phyloP scores from a whole-genome alignment of 2,797 vertebrate genomes.

The Vireo griseus region DNA sequence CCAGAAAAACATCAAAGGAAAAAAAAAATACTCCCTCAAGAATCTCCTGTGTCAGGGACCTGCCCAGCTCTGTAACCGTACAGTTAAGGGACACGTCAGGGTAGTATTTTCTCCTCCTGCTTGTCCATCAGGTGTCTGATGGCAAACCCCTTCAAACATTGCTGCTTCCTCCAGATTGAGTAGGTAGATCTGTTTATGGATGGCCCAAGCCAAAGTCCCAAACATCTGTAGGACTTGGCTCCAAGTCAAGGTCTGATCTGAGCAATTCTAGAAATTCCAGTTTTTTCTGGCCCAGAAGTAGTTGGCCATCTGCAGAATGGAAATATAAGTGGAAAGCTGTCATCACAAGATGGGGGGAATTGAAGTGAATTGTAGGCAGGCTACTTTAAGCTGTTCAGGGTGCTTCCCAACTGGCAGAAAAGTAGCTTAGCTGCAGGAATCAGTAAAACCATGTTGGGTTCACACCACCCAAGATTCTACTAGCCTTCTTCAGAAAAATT shows the following conservation, averaged over 20 bases:
- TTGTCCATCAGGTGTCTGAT: neutral
- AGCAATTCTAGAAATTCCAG: conserved; percentile 28
- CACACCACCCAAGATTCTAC: neutral
- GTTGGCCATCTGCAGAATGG: neutral
- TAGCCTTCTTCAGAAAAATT: neutral
- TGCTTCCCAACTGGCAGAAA: conserved; percentile 4
- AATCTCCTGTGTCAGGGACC: neutral
- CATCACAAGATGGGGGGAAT: neutral
- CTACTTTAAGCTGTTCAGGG: neutral
- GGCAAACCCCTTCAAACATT: neutral
- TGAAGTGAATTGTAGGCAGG: neutral
- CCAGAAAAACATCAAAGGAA: neutral
- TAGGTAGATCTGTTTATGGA: neutral
- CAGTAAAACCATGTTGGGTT: neutral
- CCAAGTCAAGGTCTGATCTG: neutral
- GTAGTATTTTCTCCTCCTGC: neutral
- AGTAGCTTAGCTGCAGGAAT: neutral
- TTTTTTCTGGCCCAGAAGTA: conserved; percentile 15
- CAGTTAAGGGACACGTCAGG: neutral
- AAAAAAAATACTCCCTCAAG: neutral
- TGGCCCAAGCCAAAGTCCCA: neutral
- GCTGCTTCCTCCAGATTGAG: neutral
- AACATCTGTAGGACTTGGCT: conserved; percentile 21
- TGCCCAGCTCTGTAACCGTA: neutral
- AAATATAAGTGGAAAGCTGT: conserved; percentile 22